Conservation (phyloP, 53 echinoderm and acorn worm genomes). For the Paracentrotus lividus region DNA sequence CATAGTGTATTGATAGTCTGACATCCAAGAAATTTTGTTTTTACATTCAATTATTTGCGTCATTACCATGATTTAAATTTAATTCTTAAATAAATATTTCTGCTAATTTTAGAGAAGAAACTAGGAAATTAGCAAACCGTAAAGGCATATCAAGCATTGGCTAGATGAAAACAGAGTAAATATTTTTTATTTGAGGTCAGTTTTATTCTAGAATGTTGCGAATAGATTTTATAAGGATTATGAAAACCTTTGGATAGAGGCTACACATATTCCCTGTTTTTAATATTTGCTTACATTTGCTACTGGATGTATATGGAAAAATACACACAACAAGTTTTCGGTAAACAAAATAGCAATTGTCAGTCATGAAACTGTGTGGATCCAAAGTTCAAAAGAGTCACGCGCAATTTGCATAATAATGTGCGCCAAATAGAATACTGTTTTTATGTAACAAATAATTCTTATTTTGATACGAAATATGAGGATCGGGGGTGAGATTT, state of each 20-base stretch:
- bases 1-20: background rate
- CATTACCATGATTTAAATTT: background rate
- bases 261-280: background rate
- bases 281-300: background rate
- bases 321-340: background rate
- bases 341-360: slow-evolving; percentile 11
- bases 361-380: background rate
- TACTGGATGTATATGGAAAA: background rate
- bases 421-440: background rate
- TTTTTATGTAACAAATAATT: too few relatives aligned
- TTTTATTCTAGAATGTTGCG: background rate
- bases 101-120: background rate
- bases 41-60: background rate
- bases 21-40: background rate
- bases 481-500: too few relatives aligned
- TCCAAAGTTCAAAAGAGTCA: background rate
- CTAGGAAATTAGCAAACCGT: background rate
- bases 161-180: background rate
- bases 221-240: too few relatives aligned
- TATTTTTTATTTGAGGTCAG: background rate
- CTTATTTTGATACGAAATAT: too few relatives aligned
- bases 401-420: background rate
- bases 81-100: background rate
- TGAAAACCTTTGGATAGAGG: background rate
- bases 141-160: background rate